Evolutionary conservation across 2,113 vertebrate genomes (phyloP).

Genomic region (Anguilla rostrata): DNA sequence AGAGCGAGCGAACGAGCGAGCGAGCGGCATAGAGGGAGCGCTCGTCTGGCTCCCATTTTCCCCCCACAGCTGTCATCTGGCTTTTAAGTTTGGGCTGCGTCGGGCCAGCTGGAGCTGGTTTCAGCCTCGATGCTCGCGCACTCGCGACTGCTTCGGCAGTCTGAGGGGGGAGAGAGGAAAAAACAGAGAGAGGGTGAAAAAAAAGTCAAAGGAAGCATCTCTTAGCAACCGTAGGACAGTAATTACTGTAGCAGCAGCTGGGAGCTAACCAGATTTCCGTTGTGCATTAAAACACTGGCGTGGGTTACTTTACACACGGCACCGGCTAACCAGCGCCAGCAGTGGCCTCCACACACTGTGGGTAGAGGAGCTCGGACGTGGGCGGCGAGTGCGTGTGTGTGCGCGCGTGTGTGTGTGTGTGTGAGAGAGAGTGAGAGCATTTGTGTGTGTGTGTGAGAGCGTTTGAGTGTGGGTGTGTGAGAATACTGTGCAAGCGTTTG

Average conservation of each 20-base stretch:
- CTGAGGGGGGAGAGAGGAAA: not conserved
- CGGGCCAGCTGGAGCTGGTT: not conserved
- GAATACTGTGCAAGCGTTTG: not conserved
- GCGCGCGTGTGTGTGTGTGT: conserved; percentile 25
- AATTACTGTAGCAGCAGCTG: conserved; percentile 91
- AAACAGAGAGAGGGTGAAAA: conserved; percentile 28
- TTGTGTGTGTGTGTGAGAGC: conserved; percentile 21
- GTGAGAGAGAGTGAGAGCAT: conserved; percentile 34
- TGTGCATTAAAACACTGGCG: conserved; percentile 87
- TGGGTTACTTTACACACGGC: conserved; percentile 84
- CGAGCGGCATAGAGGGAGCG: not conserved
- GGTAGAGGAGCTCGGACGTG: conserved; percentile 13
- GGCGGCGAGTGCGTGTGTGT: conserved; percentile 65
- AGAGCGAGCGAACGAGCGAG: not conserved
- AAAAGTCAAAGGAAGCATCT: conserved; percentile 84
- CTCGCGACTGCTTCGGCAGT: not conserved
- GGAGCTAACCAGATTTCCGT: conserved; percentile 89
- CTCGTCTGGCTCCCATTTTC: conserved; percentile 11
- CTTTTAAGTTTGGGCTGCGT: conserved; percentile 12
- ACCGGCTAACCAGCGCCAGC: conserved; percentile 73
- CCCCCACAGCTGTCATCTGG: conserved; percentile 13
- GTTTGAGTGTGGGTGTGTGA: not conserved
- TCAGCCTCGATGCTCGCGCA: not conserved
- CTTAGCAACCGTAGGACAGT: conserved; percentile 90
- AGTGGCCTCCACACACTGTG: conserved; percentile 63